Evolutionary conservation across 1,140 invertebrate genomes (phyloP).

Genomic region (Trichomalopsis sarcophagae): DNA sequence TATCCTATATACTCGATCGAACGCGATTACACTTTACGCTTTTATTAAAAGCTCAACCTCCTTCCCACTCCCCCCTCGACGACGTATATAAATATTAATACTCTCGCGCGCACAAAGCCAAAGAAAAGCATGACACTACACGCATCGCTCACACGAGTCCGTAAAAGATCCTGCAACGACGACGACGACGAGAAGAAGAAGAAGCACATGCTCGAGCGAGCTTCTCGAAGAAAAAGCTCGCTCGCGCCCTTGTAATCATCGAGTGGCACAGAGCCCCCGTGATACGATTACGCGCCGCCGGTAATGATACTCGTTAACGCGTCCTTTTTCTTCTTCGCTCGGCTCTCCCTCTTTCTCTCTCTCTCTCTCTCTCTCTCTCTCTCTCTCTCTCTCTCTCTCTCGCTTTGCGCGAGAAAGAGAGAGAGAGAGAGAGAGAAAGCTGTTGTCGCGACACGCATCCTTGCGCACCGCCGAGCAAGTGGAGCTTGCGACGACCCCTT

Average conservation of each 20-base stretch:
- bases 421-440: background rate
- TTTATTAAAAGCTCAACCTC: too few relatives aligned
- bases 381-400: background rate
- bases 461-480: slow-evolving; percentile 49
- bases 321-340: background rate
- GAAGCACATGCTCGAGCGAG: background rate
- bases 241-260: slow-evolving; percentile 39
- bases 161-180: background rate
- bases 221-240: slow-evolving; percentile 2
- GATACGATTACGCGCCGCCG: slow-evolving; percentile 37
- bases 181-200: background rate
- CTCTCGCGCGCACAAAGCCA: background rate
- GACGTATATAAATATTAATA: too few relatives aligned
- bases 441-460: slow-evolving; percentile 21
- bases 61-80: too few relatives aligned
- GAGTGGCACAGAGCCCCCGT: slow-evolving; percentile 13
- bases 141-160: background rate
- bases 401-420: background rate
- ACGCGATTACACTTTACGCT: too few relatives aligned
- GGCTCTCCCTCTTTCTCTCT: too few relatives aligned
- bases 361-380: too few relatives aligned
- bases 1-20: too few relatives aligned
- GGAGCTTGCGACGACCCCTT: slow-evolving; percentile 13
- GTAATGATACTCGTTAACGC: slow-evolving; percentile 43
- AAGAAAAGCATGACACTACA: background rate